These are phyloP conservation scores for Holocentrus rufus DNA, from an alignment of 2,797 vertebrate genomes.

Conservation along the genomic window DNA sequence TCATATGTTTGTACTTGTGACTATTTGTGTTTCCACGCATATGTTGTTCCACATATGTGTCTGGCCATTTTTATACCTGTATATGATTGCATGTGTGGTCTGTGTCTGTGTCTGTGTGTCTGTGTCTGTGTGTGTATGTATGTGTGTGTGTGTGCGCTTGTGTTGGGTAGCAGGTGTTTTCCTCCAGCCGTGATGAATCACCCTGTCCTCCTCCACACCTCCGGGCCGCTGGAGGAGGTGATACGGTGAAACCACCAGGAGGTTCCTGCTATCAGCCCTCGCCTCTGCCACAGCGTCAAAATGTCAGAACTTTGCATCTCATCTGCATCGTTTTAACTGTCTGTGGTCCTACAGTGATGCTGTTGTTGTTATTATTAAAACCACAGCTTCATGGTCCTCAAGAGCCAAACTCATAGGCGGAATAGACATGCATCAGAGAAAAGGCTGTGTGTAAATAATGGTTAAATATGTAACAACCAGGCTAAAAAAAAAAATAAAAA, in stretches of 20 bases:
- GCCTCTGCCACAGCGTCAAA: no score
- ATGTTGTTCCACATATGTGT: not conserved
- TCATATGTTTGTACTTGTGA: no score
- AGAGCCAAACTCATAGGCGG: no score
- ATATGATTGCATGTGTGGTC: not conserved
- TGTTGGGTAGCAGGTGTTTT: conserved; percentile 50
- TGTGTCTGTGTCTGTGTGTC: not conserved
- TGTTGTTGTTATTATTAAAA: not conserved
- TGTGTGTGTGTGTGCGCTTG: not conserved
- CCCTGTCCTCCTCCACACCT: conserved; percentile 19
- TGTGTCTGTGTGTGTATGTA: not conserved
- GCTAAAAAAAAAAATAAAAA: no score
- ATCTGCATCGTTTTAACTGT: not conserved
- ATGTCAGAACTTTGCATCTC: not conserved
- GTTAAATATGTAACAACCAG: no score
- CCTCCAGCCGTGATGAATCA: conserved; percentile 55
- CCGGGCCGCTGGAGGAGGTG: no score
- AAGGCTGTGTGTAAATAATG: no score
- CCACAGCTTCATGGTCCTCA: no score
- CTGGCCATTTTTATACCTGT: not conserved
- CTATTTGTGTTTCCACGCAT: no score
- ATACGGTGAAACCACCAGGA: no score
- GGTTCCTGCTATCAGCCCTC: no score
- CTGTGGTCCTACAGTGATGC: not conserved
- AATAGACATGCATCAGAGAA: no score